Evolutionary conservation across 1,140 invertebrate genomes (phyloP), one percentile per base, ranked within the genome.

Genomic region (Drosophila saltans): DNA sequence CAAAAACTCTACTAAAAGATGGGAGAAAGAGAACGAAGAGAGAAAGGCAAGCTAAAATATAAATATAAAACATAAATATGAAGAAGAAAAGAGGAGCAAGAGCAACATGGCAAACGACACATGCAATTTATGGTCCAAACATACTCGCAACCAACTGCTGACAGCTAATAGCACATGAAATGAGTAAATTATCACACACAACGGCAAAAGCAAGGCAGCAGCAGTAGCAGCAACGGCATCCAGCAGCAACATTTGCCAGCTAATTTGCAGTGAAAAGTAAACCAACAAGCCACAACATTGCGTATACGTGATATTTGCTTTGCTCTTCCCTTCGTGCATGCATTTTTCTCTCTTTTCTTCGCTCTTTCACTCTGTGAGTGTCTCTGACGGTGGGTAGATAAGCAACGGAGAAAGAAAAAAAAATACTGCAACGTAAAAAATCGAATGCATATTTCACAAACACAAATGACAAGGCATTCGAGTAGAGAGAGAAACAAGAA

Each of bases 381-480:
- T 43, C 48, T 36, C 76, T 83, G 83, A 68, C 76, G 72, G 74
- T 69, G 77, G 73, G 62, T 30, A 89, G 83, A 88, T 88, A 88
- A 88, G 84, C 84, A 68, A 63, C 21, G 16, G 16, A 16, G 10
- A 16, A 11, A 26, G 26, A 78, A 69, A 76, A 82, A 69, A 83
- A 36, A 36, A 36, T 6, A 36, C 6, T 36, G 83, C 83, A 88
- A 77, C 77, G 73, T 88, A 88, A 89, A 88, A 89, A 89, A 89
- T 88, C 78, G 83, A 88, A 88, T 79, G 83, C 83, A 88, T 88
- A 88, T 88, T 88, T 88, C 80, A 89, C 74, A 80, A 81, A 73
- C 80, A 88, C 69, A 89, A 83, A 83, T 80, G 83, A 80, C 83
- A 78, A 71, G 30, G 36, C 59, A 36, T 21, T 21, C 30, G 45